A percentile compares a stretch with the other conserved stretches of the same genome.
These are phyloP conservation scores for Heloderma charlesbogerti DNA, from an alignment of 2,113 vertebrate genomes.

Conservation along the genomic window DNA sequence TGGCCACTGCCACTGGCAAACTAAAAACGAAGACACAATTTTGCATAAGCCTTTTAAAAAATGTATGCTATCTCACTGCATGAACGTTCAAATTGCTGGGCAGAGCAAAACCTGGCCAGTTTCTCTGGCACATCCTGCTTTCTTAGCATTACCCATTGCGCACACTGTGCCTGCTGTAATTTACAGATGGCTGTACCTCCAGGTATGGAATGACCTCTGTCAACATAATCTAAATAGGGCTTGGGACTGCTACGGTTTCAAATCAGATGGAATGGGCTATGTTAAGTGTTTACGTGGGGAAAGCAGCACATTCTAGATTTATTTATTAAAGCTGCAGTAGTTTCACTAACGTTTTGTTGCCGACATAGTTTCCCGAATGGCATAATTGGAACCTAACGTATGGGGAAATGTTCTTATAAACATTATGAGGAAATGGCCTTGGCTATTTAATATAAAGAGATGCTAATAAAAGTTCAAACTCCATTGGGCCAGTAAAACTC, in stretches of 20 bases:
- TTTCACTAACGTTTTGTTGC: slow-evolving; percentile 56
- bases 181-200: slow-evolving; percentile 69
- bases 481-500: slow-evolving; percentile 63
- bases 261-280: slow-evolving; percentile 63
- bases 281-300: slow-evolving; percentile 58
- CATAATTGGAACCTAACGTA: slow-evolving; percentile 54
- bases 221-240: slow-evolving; percentile 67
- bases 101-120: slow-evolving; percentile 55
- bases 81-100: slow-evolving; percentile 60
- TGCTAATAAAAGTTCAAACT: slow-evolving; percentile 73
- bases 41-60: slow-evolving; percentile 42
- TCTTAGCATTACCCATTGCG: slow-evolving; percentile 71
- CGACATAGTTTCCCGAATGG: slow-evolving; percentile 52
- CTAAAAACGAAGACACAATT: slow-evolving; percentile 7
- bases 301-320: slow-evolving; percentile 62
- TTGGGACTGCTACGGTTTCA: slow-evolving; percentile 62
- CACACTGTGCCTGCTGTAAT: slow-evolving; percentile 60
- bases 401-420: slow-evolving; percentile 46
- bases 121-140: slow-evolving; percentile 61
- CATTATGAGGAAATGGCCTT: slow-evolving; percentile 68
- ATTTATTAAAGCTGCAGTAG: slow-evolving; percentile 66
- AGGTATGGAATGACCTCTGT: slow-evolving; percentile 72
- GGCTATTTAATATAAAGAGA: slow-evolving; percentile 50
- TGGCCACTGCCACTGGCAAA: neutral
- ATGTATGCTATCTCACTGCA: neutral